Percentiles rank a stretch among this genome's conserved stretches.
Evolutionary conservation across 2,113 vertebrate species (phyloP).

Genomic region (Gallinago paraguaiae): DNA sequence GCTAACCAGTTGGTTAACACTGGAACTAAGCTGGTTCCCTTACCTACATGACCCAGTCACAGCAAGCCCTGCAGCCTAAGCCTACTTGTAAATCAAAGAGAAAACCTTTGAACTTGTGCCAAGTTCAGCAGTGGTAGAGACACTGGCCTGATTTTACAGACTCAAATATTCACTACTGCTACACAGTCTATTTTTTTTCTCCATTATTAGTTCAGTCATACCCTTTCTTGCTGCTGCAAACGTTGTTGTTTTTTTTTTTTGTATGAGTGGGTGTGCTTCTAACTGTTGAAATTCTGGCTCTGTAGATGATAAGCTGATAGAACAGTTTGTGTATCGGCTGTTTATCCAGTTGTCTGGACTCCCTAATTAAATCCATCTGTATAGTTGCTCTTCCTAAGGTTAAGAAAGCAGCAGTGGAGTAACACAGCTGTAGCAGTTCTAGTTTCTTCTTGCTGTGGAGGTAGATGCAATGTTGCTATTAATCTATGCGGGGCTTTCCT

Average conservation of each 20-base stretch:
- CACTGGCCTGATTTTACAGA: background rate
- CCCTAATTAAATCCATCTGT: background rate
- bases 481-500: background rate
- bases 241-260: background rate
- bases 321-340: background rate
- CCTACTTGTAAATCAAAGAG: background rate
- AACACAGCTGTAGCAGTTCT: background rate
- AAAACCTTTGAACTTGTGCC: background rate
- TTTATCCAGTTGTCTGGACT: background rate
- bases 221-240: background rate
- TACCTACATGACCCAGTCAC: background rate
- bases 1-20: background rate
- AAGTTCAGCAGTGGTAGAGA: background rate
- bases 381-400: background rate
- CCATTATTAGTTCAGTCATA: background rate
- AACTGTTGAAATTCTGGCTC: background rate
- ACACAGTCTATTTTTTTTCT: background rate
- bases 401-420: background rate
- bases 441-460: background rate
- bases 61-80: background rate
- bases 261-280: background rate
- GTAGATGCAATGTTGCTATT: background rate
- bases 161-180: background rate
- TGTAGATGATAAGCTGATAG: background rate
- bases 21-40: background rate